Evolutionary conservation across 1,140 invertebrate genomes (phyloP).

Genomic region (Pissodes strobi): DNA sequence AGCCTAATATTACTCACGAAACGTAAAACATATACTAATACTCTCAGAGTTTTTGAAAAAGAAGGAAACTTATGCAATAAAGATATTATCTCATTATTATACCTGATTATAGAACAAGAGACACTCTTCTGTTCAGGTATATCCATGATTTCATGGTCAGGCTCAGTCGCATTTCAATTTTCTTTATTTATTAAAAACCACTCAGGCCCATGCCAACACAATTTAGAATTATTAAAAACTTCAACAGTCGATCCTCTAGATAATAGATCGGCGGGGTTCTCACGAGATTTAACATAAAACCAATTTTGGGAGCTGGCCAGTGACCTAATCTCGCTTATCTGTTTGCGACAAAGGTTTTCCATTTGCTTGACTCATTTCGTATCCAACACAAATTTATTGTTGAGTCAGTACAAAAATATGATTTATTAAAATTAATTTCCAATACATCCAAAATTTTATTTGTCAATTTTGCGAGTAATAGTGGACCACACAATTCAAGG

Average conservation of each 20-base stretch:
- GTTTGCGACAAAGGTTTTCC: slow-evolving; percentile 53
- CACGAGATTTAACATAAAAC: slow-evolving; percentile 43
- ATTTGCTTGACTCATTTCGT: slow-evolving; percentile 41
- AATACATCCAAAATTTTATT: too few relatives aligned
- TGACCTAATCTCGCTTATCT: slow-evolving; percentile 50
- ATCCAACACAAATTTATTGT: too few relatives aligned
- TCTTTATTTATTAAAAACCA: slow-evolving; percentile 19
- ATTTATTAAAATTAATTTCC: background rate
- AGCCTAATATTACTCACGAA: slow-evolving; percentile 10
- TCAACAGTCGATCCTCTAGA: slow-evolving; percentile 43
- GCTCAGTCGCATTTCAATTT: slow-evolving; percentile 7
- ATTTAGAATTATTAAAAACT: slow-evolving; percentile 1
- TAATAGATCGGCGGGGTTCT: too few relatives aligned
- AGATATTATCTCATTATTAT: background rate
- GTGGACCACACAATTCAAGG: too few relatives aligned
- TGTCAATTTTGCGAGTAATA: too few relatives aligned
- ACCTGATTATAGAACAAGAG: background rate
- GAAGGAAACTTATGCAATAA: slow-evolving; percentile 23
- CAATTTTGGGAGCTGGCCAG: slow-evolving; percentile 37
- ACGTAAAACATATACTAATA: slow-evolving; percentile 14
- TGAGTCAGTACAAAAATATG: too few relatives aligned
- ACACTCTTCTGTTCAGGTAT: background rate
- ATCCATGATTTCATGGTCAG: background rate
- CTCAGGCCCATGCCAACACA: slow-evolving; percentile 35
- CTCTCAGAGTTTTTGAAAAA: slow-evolving; percentile 1